A percentile compares a stretch with the other conserved stretches of the same genome.
These are phyloP conservation scores for Anas platyrhynchos DNA, from an alignment of 2,113 vertebrate genomes.

Conservation along the genomic window DNA sequence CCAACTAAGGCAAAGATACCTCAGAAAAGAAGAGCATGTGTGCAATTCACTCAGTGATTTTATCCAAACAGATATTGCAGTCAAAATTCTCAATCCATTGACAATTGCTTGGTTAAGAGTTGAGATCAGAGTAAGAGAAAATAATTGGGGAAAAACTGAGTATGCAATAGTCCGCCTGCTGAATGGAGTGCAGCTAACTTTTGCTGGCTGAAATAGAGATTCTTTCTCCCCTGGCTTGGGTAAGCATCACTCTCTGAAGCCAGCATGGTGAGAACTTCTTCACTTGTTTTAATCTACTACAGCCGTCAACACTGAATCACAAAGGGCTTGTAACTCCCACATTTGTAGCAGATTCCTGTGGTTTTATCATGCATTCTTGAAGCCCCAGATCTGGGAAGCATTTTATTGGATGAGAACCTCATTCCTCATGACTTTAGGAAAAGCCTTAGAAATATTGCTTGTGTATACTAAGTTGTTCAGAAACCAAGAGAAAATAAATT, in stretches of 20 bases:
- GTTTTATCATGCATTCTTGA: neutral
- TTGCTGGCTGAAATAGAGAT: fast-evolving
- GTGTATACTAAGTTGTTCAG: neutral
- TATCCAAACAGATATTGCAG: neutral
- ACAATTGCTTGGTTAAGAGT: neutral
- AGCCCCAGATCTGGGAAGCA: neutral
- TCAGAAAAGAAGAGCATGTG: fast-evolving
- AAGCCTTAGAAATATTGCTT: neutral
- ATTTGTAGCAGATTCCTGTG: neutral
- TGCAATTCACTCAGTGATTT: neutral
- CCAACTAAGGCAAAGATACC: no score
- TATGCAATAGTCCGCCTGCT: neutral
- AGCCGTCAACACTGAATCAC: fast-evolving
- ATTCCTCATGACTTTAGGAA: neutral
- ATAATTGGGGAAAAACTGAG: neutral
- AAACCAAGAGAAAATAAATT: neutral
- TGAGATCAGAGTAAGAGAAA: neutral
- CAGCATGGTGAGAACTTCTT: neutral
- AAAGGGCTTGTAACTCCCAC: neutral
- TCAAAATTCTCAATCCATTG: neutral
- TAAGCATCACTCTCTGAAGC: neutral
- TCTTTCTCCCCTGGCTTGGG: neutral
- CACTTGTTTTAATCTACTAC: neutral
- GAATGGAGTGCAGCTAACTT: neutral
- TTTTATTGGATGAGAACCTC: neutral